Conservation (phyloP, 2,113 vertebrate species). For the Ciconia boyciana region DNA sequence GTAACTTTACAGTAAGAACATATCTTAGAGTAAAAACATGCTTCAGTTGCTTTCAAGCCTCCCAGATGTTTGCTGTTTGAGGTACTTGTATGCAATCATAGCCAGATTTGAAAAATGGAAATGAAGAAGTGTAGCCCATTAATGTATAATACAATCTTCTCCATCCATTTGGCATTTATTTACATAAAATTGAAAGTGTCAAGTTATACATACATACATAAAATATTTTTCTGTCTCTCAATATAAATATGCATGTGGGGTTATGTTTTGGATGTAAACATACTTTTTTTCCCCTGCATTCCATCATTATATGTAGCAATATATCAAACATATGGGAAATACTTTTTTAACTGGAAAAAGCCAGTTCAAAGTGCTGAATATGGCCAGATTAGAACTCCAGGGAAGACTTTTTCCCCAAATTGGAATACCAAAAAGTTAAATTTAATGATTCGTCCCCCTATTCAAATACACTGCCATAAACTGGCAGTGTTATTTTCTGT, state of each 20-base stretch:
- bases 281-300: not conserved
- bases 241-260: conserved; percentile 10
- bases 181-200: conserved; percentile 17
- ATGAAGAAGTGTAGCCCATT: not conserved
- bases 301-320: not conserved
- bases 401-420: not conserved
- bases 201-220: not conserved
- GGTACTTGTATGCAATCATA: not conserved
- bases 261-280: conserved; percentile 12
- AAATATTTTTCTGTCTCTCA: conserved; percentile 11
- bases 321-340: conserved; percentile 27
- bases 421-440: not conserved
- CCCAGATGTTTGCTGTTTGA: conserved; percentile 33
- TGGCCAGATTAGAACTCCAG: not conserved
- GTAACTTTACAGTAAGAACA: not conserved
- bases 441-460: not conserved
- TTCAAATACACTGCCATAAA: not conserved
- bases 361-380: not conserved
- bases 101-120: conserved; percentile 25
- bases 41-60: not conserved
- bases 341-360: not conserved
- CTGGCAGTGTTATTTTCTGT: not conserved
- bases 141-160: not conserved
- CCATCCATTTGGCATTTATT: conserved; percentile 31
- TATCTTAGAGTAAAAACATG: not conserved